Evolutionary conservation across 2,797 vertebrate species (phyloP).

Genomic region (Chloroceryle inda): DNA sequence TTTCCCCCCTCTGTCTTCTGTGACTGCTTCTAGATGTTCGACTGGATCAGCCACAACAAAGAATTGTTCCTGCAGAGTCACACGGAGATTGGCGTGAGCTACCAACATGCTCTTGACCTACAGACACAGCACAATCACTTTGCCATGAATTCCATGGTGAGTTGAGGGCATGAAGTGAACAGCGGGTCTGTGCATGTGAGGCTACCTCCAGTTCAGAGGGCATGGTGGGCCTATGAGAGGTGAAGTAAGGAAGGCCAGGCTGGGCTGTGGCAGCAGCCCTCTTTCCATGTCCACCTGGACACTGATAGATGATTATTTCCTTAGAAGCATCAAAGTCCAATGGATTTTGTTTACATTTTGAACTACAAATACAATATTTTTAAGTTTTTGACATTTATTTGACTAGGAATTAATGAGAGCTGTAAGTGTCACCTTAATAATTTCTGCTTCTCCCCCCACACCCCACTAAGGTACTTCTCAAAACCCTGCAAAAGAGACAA

Average conservation of each 20-base stretch:
- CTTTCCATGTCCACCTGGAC: neutral
- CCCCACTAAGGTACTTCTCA: neutral
- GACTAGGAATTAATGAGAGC: neutral
- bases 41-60: conserved; percentile 99
- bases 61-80: conserved; percentile 97
- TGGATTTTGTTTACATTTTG: neutral
- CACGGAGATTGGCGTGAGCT: conserved; percentile 95
- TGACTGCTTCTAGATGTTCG: conserved; percentile 90
- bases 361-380: neutral
- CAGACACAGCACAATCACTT: conserved; percentile 99
- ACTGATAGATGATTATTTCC: neutral
- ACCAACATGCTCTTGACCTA: conserved; percentile 96
- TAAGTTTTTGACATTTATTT: neutral
- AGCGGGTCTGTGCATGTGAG: neutral
- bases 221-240: neutral
- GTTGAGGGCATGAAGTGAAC: neutral
- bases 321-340: neutral
- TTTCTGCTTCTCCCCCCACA: neutral
- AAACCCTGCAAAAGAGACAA: neutral
- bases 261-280: neutral
- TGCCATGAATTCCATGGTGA: conserved; percentile 99
- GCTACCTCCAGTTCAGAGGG: neutral
- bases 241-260: neutral
- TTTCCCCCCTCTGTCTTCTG: neutral
- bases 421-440: neutral